Conservation (phyloP, 1,140 invertebrate species). For the Panagrolaimus sp. region DNA sequence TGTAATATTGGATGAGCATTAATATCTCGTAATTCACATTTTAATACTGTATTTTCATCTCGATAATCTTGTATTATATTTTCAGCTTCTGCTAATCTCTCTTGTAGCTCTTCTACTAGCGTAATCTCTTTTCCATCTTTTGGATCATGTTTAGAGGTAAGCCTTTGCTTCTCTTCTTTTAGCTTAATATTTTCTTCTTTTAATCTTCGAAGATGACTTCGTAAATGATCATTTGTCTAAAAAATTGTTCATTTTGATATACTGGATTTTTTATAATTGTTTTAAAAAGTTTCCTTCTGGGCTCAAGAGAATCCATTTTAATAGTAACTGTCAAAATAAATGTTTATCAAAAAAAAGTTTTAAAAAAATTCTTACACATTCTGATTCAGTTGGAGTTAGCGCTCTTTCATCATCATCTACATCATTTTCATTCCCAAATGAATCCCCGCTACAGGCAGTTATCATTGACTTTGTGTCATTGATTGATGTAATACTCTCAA, state of each 20-base stretch:
- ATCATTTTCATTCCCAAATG: slow-evolving; percentile 20
- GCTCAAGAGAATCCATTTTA: too few species aligned
- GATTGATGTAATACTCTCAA: slow-evolving; percentile 41
- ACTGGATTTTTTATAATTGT: too few species aligned
- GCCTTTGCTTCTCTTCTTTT: slow-evolving; percentile 39
- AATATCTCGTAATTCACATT: slow-evolving; percentile 45
- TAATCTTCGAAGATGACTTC: slow-evolving; percentile 27
- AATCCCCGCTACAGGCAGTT: slow-evolving; percentile 44
- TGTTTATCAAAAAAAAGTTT: background rate
- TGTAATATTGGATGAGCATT: too few species aligned
- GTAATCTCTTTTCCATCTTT: slow-evolving; percentile 25
- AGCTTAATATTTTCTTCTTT: slow-evolving; percentile 32
- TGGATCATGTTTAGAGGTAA: background rate
- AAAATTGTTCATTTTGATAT: too few species aligned
- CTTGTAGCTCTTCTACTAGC: slow-evolving; percentile 49
- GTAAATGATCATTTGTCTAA: slow-evolving; percentile 13
- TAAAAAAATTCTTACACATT: slow-evolving; percentile 24
- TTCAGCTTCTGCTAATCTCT: slow-evolving; percentile 51
- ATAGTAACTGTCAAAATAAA: too few species aligned
- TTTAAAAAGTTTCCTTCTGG: too few species aligned
- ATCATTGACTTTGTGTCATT: slow-evolving; percentile 51
- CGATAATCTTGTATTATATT: slow-evolving; percentile 51
- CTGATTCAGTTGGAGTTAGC: slow-evolving; percentile 47
- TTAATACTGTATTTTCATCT: slow-evolving; percentile 54
- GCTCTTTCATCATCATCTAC: slow-evolving; percentile 44